A percentile compares a stretch with the other conserved stretches of the same genome.
phyloP scores from a whole-genome alignment of 2,797 vertebrate species.

The Chloroceryle inda region DNA sequence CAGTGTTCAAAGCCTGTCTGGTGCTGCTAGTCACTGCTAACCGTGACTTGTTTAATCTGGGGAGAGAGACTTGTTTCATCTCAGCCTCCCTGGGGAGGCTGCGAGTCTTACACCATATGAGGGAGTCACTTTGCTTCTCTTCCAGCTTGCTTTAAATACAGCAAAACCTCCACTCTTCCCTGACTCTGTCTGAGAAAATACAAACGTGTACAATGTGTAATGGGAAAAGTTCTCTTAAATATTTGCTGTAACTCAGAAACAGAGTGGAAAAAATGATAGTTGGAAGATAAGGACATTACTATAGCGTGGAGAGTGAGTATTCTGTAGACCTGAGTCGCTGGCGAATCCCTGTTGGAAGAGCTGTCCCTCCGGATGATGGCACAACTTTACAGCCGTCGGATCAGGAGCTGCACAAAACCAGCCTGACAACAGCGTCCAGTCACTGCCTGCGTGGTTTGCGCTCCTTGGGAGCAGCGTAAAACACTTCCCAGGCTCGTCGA shows the following conservation, averaged over 20 bases:
- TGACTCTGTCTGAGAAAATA: not conserved
- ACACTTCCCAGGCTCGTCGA: not conserved
- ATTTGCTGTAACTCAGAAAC: not conserved
- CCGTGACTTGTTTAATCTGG: rapidly evolving
- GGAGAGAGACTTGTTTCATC: no score
- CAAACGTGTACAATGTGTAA: no score
- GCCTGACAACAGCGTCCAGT: not conserved
- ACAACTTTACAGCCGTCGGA: rapidly evolving
- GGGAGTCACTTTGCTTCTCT: not conserved
- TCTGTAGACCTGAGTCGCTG: not conserved
- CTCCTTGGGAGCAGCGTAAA: not conserved
- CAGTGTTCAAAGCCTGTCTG: rapidly evolving
- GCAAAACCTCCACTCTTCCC: not conserved
- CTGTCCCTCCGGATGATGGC: not conserved
- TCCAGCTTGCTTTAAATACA: not conserved
- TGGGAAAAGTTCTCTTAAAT: not conserved
- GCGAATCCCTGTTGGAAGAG: not conserved
- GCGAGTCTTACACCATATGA: rapidly evolving
- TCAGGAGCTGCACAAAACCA: not conserved
- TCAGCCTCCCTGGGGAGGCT: not conserved
- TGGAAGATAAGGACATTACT: not conserved
- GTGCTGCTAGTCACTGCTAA: rapidly evolving
- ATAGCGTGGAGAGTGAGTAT: rapidly evolving
- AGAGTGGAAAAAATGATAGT: not conserved
- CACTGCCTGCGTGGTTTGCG: rapidly evolving